Conservation (phyloP, 2,888 invertebrate species). For the Schizaphis graminum region DNA sequence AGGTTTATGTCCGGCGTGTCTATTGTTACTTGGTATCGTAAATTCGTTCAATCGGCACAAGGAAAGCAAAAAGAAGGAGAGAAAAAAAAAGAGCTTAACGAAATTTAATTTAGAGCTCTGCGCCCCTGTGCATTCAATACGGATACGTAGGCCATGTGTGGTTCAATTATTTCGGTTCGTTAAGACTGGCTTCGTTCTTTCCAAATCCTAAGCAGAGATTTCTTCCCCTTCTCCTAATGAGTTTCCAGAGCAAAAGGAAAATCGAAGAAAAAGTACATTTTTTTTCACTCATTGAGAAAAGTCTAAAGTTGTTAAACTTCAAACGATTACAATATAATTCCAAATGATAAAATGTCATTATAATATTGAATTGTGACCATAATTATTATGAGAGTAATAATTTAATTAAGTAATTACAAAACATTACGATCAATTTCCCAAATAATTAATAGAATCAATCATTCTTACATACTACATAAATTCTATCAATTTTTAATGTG, state of each 20-base stretch:
- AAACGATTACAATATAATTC: constrained; percentile 32
- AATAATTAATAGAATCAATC: background rate
- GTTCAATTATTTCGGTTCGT: constrained; percentile 66
- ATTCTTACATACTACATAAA: background rate
- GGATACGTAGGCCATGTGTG: constrained; percentile 55
- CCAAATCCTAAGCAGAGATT: constrained; percentile 58
- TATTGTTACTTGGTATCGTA: constrained; percentile 63
- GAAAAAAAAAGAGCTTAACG: constrained; percentile 61
- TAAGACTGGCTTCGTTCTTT: constrained; percentile 57
- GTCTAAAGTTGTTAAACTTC: constrained; percentile 38
- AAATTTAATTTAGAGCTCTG: constrained; percentile 66
- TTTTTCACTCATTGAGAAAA: constrained; percentile 28
- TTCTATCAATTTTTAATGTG: background rate
- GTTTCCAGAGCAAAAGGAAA: constrained; percentile 15
- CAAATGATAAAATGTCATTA: background rate
- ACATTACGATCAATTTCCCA: background rate
- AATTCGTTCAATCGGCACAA: constrained; percentile 63
- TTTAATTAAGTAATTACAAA: background rate
- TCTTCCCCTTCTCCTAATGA: constrained; percentile 60
- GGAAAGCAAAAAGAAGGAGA: constrained; percentile 38
- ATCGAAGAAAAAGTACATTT: constrained; percentile 39
- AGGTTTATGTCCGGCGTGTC: constrained; percentile 64
- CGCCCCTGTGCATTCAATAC: constrained; percentile 57
- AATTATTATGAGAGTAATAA: background rate
- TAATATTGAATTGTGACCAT: background rate